A percentile compares a stretch with the other conserved stretches of the same genome.
These are phyloP conservation scores for Leptinotarsa lineolata DNA, from an alignment of 1,140 invertebrate species.

Conservation along the genomic window DNA sequence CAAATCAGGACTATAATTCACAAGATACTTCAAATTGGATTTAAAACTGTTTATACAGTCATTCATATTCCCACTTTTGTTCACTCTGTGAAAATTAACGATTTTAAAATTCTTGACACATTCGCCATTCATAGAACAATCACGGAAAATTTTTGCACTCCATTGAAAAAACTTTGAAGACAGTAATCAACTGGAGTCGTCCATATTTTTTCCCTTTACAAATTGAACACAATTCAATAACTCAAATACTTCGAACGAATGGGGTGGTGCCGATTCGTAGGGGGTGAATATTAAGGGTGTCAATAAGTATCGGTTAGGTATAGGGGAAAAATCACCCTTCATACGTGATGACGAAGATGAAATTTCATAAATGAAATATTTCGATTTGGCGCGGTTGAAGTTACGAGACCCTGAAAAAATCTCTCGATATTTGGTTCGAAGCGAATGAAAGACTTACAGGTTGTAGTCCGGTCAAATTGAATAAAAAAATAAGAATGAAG, in stretches of 20 bases:
- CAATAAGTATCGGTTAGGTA: slow-evolving; percentile 30
- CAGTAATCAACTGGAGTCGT: slow-evolving; percentile 24
- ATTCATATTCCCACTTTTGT: too few relatives aligned
- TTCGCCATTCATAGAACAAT: neutral
- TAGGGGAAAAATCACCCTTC: slow-evolving; percentile 29
- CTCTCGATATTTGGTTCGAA: neutral
- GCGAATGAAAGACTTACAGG: neutral
- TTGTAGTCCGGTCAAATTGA: too few relatives aligned
- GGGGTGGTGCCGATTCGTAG: slow-evolving; percentile 29
- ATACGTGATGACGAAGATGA: slow-evolving; percentile 27
- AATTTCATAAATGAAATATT: slow-evolving; percentile 18
- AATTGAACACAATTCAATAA: slow-evolving; percentile 28
- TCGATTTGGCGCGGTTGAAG: neutral
- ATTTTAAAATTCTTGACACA: neutral
- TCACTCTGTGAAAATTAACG: too few relatives aligned
- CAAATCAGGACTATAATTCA: too few relatives aligned
- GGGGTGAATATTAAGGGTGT: slow-evolving; percentile 35
- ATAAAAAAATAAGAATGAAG: too few relatives aligned
- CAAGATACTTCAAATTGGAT: too few relatives aligned
- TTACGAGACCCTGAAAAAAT: neutral
- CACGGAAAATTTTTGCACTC: slow-evolving; percentile 18
- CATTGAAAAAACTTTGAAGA: slow-evolving; percentile 19
- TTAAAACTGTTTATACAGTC: too few relatives aligned
- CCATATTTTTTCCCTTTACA: slow-evolving; percentile 27
- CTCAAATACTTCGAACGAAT: slow-evolving; percentile 26